A percentile compares a stretch with the other conserved stretches of the same genome.
phyloP scores from a whole-genome alignment of 2,888 invertebrate species.

The Mythimna albipuncta region DNA sequence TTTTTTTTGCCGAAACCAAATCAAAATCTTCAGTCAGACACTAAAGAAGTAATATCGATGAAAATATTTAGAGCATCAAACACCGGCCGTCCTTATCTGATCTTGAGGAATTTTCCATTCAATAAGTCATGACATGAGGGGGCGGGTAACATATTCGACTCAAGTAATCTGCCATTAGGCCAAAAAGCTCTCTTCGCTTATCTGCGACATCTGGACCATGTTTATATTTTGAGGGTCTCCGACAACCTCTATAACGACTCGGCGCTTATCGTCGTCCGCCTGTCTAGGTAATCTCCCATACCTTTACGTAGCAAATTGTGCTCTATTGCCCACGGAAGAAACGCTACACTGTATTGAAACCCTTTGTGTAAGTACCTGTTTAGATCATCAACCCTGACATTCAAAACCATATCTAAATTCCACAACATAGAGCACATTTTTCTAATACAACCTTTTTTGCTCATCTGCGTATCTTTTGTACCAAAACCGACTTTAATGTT shows the following conservation, averaged over 20 bases:
- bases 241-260: constrained; percentile 89
- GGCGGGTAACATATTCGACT: constrained; percentile 78
- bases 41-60: constrained; percentile 4
- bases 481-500: constrained; percentile 69
- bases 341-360: constrained; percentile 68
- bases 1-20: too few species aligned
- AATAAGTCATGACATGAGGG: constrained; percentile 78
- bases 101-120: constrained; percentile 78
- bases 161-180: constrained; percentile 88
- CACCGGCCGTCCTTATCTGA: constrained; percentile 63
- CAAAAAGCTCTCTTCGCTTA: constrained; percentile 87
- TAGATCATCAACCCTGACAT: constrained; percentile 59
- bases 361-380: constrained; percentile 71
- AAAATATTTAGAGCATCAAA: constrained; percentile 24
- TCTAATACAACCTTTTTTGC: constrained; percentile 55
- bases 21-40: too few species aligned
- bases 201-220: constrained; percentile 89
- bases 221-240: constrained; percentile 89
- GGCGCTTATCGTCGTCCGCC: constrained; percentile 85
- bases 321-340: constrained; percentile 72
- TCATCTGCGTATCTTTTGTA: constrained; percentile 46
- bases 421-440: constrained; percentile 71
- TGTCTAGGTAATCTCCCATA: constrained; percentile 84
- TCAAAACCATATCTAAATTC: constrained; percentile 74
- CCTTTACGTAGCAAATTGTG: constrained; percentile 72